Evolutionary conservation across 2,888 invertebrate genomes (phyloP).

Genomic region (Argyresthia goedartella): DNA sequence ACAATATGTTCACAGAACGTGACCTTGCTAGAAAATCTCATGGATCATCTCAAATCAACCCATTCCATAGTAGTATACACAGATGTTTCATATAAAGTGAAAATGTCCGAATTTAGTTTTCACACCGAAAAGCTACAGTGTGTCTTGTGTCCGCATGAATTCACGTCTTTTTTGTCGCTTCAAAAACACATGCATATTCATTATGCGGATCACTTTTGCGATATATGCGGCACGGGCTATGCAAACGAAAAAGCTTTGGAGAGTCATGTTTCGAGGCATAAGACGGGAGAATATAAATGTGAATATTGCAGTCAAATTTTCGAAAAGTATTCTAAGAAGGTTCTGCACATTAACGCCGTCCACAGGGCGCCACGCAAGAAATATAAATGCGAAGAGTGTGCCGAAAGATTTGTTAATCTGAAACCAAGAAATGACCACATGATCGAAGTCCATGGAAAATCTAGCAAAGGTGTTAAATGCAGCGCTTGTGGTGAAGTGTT

Average conservation of each 20-base stretch:
- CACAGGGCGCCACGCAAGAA: slow-evolving; percentile 51
- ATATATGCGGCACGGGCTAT: slow-evolving; percentile 53
- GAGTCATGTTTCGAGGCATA: slow-evolving; percentile 43
- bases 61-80: slow-evolving; percentile 52
- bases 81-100: slow-evolving; percentile 31
- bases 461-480: slow-evolving; percentile 53
- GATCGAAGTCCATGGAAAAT: slow-evolving; percentile 39
- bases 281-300: slow-evolving; percentile 46
- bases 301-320: slow-evolving; percentile 62
- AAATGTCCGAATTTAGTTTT: no score
- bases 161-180: no score
- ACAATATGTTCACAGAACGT: slow-evolving; percentile 41
- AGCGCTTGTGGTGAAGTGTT: slow-evolving; percentile 49
- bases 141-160: no score
- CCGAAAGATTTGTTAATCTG: slow-evolving; percentile 50
- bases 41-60: slow-evolving; percentile 43
- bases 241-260: slow-evolving; percentile 38
- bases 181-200: slow-evolving; percentile 55
- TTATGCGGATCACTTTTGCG: slow-evolving; percentile 56
- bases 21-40: slow-evolving; percentile 41
- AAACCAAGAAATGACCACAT: slow-evolving; percentile 57
- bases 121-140: no score
- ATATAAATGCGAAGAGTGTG: slow-evolving; percentile 50
- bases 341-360: slow-evolving; percentile 52
- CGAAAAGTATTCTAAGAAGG: slow-evolving; percentile 52